These are phyloP conservation scores for Parotocinclus haroldoi DNA, from an alignment of 2,797 vertebrate species.

Conservation along the genomic window DNA sequence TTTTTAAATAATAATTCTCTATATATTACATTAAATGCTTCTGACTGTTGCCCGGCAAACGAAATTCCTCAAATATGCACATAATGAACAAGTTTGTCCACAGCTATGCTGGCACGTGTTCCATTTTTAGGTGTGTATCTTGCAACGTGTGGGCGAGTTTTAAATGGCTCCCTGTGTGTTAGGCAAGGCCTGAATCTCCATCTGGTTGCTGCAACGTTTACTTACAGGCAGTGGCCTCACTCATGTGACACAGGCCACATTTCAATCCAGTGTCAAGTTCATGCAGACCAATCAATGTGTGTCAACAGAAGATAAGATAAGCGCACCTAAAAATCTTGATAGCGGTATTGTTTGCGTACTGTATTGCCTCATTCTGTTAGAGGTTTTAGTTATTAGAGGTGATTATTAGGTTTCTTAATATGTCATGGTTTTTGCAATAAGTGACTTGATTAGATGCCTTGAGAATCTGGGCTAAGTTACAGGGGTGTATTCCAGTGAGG, in stretches of 20 bases:
- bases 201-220: conserved; percentile 25
- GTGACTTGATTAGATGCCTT: neutral
- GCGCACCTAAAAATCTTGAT: neutral
- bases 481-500: too few species aligned
- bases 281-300: conserved; percentile 51
- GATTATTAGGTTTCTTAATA: neutral
- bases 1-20: too few species aligned
- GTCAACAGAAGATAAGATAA: conserved; percentile 63
- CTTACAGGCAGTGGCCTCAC: conserved; percentile 27
- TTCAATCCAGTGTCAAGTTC: conserved; percentile 49
- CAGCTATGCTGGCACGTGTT: neutral
- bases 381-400: neutral
- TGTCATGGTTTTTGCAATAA: neutral
- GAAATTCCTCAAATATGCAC: neutral
- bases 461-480: neutral
- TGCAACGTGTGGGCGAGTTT: neutral
- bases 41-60: neutral
- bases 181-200: conserved; percentile 20
- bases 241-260: neutral
- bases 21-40: too few species aligned
- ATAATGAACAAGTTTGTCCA: neutral
- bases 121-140: neutral
- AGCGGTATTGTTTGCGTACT: conserved; percentile 7
- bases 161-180: conserved; percentile 9
- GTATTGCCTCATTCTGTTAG: conserved; percentile 7